Conservation (phyloP, 2,113 vertebrate species). For the Oreochromis tanganicae region DNA sequence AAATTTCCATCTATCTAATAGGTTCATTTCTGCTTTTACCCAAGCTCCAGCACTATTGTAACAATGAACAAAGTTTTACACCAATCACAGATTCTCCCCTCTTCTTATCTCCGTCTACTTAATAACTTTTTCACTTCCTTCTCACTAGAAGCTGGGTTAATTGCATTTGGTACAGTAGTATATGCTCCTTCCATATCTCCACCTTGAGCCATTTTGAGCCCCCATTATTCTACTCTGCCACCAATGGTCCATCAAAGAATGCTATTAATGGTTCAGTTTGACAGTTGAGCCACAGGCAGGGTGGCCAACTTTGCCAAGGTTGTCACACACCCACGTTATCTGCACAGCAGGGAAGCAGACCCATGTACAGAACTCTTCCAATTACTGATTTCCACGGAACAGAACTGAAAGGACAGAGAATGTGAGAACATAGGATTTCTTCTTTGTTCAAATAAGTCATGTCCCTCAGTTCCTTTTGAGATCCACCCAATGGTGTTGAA, state of each 20-base stretch:
- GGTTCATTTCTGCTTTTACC: neutral
- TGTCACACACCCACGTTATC: neutral
- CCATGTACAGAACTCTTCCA: neutral
- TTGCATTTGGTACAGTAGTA: neutral
- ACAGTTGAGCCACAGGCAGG: neutral
- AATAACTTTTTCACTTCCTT: neutral
- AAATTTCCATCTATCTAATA: rapidly evolving
- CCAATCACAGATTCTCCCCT: neutral
- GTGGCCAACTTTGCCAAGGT: neutral
- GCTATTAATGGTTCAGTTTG: neutral
- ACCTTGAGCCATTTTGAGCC: neutral
- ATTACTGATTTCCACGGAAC: neutral
- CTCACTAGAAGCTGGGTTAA: neutral
- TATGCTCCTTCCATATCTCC: neutral
- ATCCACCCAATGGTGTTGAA: neutral
- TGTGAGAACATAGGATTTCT: neutral
- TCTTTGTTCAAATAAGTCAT: neutral
- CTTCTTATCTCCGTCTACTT: neutral
- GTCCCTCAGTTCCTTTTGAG: neutral
- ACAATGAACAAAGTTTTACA: neutral
- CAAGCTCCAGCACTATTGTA: neutral
- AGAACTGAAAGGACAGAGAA: neutral
- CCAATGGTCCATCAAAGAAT: neutral
- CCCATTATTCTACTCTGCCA: neutral
- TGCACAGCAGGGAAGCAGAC: neutral